Conservation (phyloP, 2,113 vertebrate species). For the Oreochromis aureus region DNA sequence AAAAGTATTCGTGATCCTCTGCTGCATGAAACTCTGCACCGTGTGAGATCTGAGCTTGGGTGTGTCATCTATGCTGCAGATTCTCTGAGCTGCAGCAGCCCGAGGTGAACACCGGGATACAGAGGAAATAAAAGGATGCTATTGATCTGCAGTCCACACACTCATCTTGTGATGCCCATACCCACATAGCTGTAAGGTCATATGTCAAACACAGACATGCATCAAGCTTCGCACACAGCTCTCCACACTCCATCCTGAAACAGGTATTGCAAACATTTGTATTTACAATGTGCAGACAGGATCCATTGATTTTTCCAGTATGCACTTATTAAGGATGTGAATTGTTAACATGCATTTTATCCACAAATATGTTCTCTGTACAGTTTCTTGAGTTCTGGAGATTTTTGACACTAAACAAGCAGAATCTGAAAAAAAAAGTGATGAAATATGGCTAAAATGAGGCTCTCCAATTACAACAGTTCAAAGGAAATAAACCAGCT, state of each 20-base stretch:
- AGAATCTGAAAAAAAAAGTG: not conserved
- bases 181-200: slow-evolving; percentile 43
- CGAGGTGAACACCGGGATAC: slow-evolving; percentile 24
- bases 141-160: slow-evolving; percentile 52
- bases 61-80: not conserved
- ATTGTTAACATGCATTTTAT: not conserved
- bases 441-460: not conserved
- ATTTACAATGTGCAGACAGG: not conserved
- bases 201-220: slow-evolving; percentile 22
- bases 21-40: not conserved
- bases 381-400: not conserved
- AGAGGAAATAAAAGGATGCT: slow-evolving; percentile 55
- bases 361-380: not conserved
- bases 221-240: not conserved
- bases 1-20: not conserved
- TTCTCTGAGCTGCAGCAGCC: slow-evolving; percentile 22
- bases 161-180: slow-evolving; percentile 62
- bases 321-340: not conserved
- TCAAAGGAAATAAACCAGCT: not conserved
- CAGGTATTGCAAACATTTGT: not conserved
- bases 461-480: not conserved
- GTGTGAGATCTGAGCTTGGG: not conserved
- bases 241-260: not conserved
- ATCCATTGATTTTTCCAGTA: not conserved
- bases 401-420: not conserved